Base-by-base conservation (phyloP, 2,888 invertebrate species). In the Gastracanthus pulcherrimus region DNA sequence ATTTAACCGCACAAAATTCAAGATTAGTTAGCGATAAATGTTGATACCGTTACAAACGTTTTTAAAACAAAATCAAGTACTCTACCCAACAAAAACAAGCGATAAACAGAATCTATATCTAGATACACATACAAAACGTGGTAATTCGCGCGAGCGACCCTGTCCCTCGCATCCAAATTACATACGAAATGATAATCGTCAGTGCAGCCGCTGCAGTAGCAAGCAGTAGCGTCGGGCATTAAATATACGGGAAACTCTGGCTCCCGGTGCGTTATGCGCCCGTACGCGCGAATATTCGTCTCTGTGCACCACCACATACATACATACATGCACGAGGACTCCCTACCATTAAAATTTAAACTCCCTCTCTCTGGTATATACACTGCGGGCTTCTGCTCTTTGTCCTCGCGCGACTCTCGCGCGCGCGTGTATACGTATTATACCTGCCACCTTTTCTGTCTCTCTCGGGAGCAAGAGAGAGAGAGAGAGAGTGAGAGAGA, bases 391-490 rank as follows among this genome's bases (percentile, higher is more conserved):
- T 60, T 38, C 31, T 31, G 34, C 67, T 76, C 76, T 76, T 76
- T 76, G 76, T 76, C 76, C 76, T 76, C 66, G 67, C 66, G 19
- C 23, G 29, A n/a, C 76, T 76, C 66, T 58, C 66, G 19, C 23
- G 29, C n/a, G 58, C 51, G 38, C 38, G 34, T 41, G 23, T 7
- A 26, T 51, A n/a, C n/a, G n/a, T 26, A 29, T n/a, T n/a, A 19
- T 26, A 38, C n/a, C 60, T 31, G 62, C 70, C 48, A 29, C 70
- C 58, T 58, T 75, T 16, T 45, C 67, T 41, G 38, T 36, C 64
- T 48, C 45, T 31, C 41, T 38, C 38, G 38, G 41, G 23, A 31
- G 60, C 26, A 16, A 55, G 55, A 55, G 23, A 19, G 51, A 55
- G 55, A 60, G 60, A 60, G 60, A 34, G 60, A 60, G 60, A 29